These are phyloP conservation scores for Eudasyphora cyanicolor DNA, from an alignment of 2,888 invertebrate species.

Conservation along the genomic window DNA sequence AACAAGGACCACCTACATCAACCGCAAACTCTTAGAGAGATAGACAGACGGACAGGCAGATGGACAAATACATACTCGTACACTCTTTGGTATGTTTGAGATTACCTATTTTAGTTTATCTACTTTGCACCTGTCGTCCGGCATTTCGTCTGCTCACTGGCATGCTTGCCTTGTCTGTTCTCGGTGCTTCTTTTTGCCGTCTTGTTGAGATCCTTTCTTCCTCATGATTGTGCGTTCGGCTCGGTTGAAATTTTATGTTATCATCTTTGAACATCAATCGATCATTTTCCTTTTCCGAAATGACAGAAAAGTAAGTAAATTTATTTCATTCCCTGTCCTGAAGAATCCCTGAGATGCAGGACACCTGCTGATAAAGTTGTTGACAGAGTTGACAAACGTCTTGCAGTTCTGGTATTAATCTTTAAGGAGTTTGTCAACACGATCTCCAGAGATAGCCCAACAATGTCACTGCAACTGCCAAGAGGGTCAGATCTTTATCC, in stretches of 20 bases:
- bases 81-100: not conserved
- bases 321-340: constrained; percentile 50
- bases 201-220: constrained; percentile 14
- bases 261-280: constrained; percentile 47
- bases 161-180: not conserved
- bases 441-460: constrained; percentile 54
- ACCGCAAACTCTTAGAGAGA: not conserved
- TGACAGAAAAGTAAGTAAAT: constrained; percentile 53
- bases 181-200: too few species aligned
- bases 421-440: constrained; percentile 67
- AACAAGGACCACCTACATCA: constrained; percentile 57
- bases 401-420: constrained; percentile 63
- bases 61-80: too few species aligned
- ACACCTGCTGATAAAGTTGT: constrained; percentile 59
- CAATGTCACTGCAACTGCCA: not conserved
- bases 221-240: not conserved
- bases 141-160: not conserved
- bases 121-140: constrained; percentile 26
- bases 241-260: constrained; percentile 29
- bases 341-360: constrained; percentile 21
- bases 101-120: not conserved
- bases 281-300: constrained; percentile 53
- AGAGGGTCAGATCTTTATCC: not conserved
- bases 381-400: constrained; percentile 45
- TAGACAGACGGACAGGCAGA: too few species aligned